Evolutionary conservation across 1,140 invertebrate genomes (phyloP).

Genomic region (Hirudo medicinalis): DNA sequence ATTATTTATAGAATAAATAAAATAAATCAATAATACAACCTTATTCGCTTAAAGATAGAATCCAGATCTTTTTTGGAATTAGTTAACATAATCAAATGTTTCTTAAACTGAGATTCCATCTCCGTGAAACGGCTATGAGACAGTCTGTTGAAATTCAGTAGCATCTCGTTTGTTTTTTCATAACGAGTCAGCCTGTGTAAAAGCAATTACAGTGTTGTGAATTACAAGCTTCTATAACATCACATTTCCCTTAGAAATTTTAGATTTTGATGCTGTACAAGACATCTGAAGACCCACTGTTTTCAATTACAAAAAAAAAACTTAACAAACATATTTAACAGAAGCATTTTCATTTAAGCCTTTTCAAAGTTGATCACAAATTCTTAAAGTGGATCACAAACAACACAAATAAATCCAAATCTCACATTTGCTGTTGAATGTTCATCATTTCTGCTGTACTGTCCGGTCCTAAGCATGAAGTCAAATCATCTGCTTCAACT

Average conservation of each 20-base stretch:
- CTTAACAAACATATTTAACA: too few relatives aligned
- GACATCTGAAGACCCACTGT: too few relatives aligned
- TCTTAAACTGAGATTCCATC: slow-evolving; percentile 70
- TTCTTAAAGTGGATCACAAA: slow-evolving; percentile 27
- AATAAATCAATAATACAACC: slow-evolving; percentile 34
- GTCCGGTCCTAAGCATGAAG: too few relatives aligned
- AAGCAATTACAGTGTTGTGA: too few relatives aligned
- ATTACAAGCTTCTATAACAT: too few relatives aligned
- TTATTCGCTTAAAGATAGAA: slow-evolving; percentile 48
- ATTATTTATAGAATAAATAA: slow-evolving; percentile 30
- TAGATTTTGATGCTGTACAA: too few relatives aligned
- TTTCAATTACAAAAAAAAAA: too few relatives aligned
- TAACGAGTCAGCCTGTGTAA: slow-evolving; percentile 70
- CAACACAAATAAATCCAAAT: slow-evolving; percentile 25
- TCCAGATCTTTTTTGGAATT: slow-evolving; percentile 54
- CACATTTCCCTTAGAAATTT: too few relatives aligned
- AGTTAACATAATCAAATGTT: slow-evolving; percentile 62
- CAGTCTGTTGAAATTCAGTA: slow-evolving; percentile 81
- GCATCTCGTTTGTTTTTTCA: slow-evolving; percentile 94
- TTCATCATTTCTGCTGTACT: too few relatives aligned
- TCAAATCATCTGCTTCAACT: too few relatives aligned
- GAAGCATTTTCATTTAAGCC: too few relatives aligned
- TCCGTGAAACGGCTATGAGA: slow-evolving; percentile 64
- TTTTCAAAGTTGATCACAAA: too few relatives aligned
- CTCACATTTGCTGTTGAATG: slow-evolving; percentile 17